phyloP scores from a whole-genome alignment of 1,140 invertebrate species.

The Drosophila baimaii region DNA sequence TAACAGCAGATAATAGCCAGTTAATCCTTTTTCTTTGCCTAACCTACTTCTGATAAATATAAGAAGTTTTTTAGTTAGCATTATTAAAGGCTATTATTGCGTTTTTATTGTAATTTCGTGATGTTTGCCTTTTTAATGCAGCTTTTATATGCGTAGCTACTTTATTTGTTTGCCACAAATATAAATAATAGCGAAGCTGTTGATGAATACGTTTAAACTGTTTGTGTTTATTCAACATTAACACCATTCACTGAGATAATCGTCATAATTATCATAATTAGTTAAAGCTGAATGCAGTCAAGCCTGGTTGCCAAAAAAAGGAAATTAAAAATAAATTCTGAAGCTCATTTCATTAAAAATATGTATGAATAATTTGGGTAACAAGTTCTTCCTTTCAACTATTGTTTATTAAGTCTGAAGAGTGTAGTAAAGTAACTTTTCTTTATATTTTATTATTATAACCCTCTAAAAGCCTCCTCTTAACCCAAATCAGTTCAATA shows the following conservation, averaged over 20 bases:
- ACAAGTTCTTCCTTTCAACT: no score
- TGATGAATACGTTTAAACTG: constrained; percentile 8
- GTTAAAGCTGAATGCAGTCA: background rate
- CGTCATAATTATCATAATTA: constrained; percentile 1
- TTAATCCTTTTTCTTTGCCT: no score
- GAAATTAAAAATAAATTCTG: background rate
- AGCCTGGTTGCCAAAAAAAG: background rate
- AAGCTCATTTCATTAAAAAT: background rate
- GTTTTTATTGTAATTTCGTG: background rate
- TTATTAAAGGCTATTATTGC: background rate
- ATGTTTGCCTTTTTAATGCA: constrained; percentile 4
- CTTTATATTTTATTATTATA: no score
- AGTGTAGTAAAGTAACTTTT: background rate
- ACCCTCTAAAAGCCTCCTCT: background rate
- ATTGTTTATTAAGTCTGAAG: no score
- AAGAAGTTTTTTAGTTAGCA: background rate
- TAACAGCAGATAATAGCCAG: background rate
- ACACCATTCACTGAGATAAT: constrained; percentile 3
- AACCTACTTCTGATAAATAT: background rate
- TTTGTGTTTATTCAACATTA: constrained; percentile 18
- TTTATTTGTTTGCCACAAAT: constrained; percentile 7
- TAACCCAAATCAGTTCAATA: background rate
- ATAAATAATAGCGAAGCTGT: background rate
- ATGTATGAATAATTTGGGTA: no score
- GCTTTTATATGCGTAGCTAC: background rate